A percentile compares a stretch with the other conserved stretches of the same genome.
Conservation (phyloP, 2,797 vertebrate genomes). For the Sebastes hubbsi region DNA sequence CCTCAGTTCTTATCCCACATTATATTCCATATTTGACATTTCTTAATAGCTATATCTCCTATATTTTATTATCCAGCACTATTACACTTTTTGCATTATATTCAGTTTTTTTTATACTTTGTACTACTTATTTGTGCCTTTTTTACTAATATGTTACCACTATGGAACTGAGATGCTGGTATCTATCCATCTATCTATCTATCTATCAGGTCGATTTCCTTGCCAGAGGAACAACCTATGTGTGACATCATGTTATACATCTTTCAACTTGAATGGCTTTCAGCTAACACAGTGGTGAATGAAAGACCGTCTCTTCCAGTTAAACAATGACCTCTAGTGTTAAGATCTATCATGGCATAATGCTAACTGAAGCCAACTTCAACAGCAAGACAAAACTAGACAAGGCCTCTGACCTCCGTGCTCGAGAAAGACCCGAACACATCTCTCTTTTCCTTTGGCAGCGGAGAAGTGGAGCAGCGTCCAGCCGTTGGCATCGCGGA, state of each 20-base stretch:
- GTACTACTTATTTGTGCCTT: too few species aligned
- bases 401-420: constrained; percentile 90
- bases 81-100: too few species aligned
- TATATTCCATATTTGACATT: too few species aligned
- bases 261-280: background rate
- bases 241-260: background rate
- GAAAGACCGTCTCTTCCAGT: background rate
- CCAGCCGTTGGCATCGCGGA: constrained; percentile 97
- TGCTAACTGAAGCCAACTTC: background rate
- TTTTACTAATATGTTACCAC: too few species aligned
- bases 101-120: too few species aligned
- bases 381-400: background rate
- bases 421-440: constrained; percentile 96
- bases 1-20: too few species aligned
- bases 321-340: constrained; percentile 56
- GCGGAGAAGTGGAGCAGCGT: constrained; percentile 98
- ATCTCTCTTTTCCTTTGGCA: constrained; percentile 96
- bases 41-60: too few species aligned
- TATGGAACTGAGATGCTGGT: too few species aligned
- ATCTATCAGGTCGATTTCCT: background rate
- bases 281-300: background rate
- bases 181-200: too few species aligned
- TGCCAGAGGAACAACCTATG: background rate
- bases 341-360: background rate
- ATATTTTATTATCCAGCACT: too few species aligned